Base-by-base conservation (phyloP, 2,888 invertebrate species). In the Pilophorus perplexus region DNA sequence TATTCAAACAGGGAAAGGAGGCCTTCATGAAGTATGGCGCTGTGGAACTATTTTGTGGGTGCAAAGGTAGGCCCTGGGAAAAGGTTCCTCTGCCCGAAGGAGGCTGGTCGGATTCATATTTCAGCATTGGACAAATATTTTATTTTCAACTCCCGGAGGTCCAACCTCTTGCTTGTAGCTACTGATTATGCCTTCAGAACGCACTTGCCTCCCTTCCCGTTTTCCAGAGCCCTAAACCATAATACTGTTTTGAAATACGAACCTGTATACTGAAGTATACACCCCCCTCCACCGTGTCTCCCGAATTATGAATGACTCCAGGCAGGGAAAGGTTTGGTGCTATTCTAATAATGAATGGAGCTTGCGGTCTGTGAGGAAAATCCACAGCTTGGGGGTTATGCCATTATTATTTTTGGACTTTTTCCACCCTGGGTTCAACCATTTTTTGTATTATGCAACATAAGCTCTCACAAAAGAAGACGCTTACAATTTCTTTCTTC, bases 121-220 rank as follows among this genome's bases (percentile, higher is more conserved):
- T 50, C 27, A 50, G 14, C 8, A 16, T 50, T 50, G 50, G 50
- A 27, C 27, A 27, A 50, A 50, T 50, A 50, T 50, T 50, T 27
- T 27, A 50, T 50, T 50, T 50, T 50, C 27, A 50, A 50, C 27
- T 27, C 50, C 14, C 12, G 16, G 23, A 22, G n/a, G 2, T 42
- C 3, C 22, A n/a, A n/a, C 6, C 2, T 20, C 5, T 46, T 46
- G 5, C 14, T 25, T 27, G 28, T 16, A 50, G 25, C 50, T 14
- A 50, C 50, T 50, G 50, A 50, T 50, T 50, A 50, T 27, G 28
- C 27, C 50, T 50, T 50, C 27, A 50, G 50, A 23, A 27, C 8
- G 50, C 14, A 25, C 27, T 44, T 6, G n/a, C 44, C 16, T 20
- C 16, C 16, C 16, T 16, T 22, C 14, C 27, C 27, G 33, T 33